phyloP scores from a whole-genome alignment of 2,888 invertebrate genomes.

The Abscondita cerata region DNA sequence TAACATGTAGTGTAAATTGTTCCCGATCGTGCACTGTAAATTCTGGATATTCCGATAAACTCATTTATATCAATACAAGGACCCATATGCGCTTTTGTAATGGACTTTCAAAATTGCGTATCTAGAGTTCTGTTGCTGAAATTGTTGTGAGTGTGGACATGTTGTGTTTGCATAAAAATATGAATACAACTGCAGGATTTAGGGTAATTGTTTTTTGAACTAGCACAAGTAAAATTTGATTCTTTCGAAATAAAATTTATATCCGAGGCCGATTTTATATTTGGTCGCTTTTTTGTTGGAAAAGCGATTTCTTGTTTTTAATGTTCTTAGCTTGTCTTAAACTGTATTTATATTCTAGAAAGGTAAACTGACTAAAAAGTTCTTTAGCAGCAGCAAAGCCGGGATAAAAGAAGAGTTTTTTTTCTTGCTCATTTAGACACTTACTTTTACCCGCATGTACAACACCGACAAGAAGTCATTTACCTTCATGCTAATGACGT shows the following conservation, averaged over 20 bases:
- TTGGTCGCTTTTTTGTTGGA: background rate
- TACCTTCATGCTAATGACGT: constrained; percentile 35
- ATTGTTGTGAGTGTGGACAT: constrained; percentile 20
- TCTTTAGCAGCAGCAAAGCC: constrained; percentile 31
- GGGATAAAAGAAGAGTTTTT: constrained; percentile 36
- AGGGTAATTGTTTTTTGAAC: constrained; percentile 23
- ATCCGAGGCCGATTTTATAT: background rate
- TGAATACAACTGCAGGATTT: constrained; percentile 19
- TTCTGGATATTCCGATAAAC: constrained; percentile 38
- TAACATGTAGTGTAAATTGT: constrained; percentile 16
- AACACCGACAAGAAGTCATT: constrained; percentile 36
- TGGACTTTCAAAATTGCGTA: constrained; percentile 36
- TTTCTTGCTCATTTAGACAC: constrained; percentile 36
- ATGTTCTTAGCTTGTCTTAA: constrained; percentile 19
- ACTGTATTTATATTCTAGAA: constrained; percentile 30
- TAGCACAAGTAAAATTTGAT: background rate
- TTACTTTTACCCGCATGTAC: constrained; percentile 37
- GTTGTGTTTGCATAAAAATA: constrained; percentile 18
- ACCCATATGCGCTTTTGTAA: constrained; percentile 38
- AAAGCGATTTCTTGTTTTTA: constrained; percentile 18
- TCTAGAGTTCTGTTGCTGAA: constrained; percentile 25
- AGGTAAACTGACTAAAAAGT: constrained; percentile 29
- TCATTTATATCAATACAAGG: constrained; percentile 41
- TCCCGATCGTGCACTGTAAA: constrained; percentile 12
- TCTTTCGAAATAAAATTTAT: constrained; percentile 5